Conservation (phyloP, 1,140 invertebrate species). For the Chrysomallon squamiferum region DNA sequence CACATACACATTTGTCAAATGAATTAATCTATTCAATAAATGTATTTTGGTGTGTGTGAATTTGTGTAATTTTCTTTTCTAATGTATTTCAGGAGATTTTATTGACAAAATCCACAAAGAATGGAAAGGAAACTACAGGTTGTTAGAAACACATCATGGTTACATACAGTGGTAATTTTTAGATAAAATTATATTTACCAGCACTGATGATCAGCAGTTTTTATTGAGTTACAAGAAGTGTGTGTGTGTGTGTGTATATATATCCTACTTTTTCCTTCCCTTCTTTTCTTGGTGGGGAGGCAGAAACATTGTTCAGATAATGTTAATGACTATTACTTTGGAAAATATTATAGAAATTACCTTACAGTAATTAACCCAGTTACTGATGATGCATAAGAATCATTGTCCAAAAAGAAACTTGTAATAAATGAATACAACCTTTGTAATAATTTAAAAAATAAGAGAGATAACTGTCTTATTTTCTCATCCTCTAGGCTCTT, state of each 20-base stretch:
- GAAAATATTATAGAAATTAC: neutral
- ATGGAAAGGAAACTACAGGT: slow-evolving; percentile 51
- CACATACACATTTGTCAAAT: no score
- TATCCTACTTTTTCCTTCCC: neutral
- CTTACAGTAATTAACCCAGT: neutral
- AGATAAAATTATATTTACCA: neutral
- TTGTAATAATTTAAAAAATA: no score
- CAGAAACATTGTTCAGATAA: neutral
- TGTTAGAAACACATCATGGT: slow-evolving; percentile 56
- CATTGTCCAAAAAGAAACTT: no score
- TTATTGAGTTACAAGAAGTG: no score
- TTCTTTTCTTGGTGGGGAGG: neutral
- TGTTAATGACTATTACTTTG: neutral
- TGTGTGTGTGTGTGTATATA: no score
- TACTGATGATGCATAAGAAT: no score
- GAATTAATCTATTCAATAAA: no score
- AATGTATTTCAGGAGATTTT: slow-evolving; percentile 39
- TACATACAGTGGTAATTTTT: slow-evolving; percentile 58
- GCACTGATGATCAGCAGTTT: no score
- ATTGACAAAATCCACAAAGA: slow-evolving; percentile 53
- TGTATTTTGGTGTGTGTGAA: no score
- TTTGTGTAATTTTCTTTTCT: neutral
- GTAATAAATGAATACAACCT: no score
- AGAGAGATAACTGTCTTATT: no score
- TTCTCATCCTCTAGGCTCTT: slow-evolving; percentile 55